These are phyloP conservation scores for Menidia menidia DNA, from an alignment of 2,797 vertebrate genomes.

Conservation along the genomic window DNA sequence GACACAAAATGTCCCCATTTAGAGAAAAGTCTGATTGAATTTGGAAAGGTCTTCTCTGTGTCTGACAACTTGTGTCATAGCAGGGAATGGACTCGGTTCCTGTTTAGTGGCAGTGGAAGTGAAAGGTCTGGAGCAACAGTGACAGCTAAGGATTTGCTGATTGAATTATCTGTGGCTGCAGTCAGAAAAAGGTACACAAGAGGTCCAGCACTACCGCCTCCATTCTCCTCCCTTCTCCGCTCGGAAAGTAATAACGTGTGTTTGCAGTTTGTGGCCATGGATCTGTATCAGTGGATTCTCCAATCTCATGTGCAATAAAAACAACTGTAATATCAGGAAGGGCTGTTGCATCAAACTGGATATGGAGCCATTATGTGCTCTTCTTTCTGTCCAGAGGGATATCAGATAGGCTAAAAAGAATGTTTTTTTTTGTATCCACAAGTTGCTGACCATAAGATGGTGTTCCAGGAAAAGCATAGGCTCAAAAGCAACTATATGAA, in stretches of 20 bases:
- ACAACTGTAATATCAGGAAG: slow-evolving; percentile 31
- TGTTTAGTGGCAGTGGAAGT: slow-evolving; percentile 55
- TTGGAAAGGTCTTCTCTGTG: slow-evolving; percentile 46
- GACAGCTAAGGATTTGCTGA: slow-evolving; percentile 54
- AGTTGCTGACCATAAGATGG: not conserved
- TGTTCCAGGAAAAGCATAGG: not conserved
- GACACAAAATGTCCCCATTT: slow-evolving; percentile 37
- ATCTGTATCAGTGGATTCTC: slow-evolving; percentile 41
- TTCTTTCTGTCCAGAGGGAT: not conserved
- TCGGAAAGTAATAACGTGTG: slow-evolving; percentile 48
- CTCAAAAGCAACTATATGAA: slow-evolving; percentile 20
- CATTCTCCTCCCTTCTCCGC: not conserved
- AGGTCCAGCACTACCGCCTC: slow-evolving; percentile 6
- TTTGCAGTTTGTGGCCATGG: slow-evolving; percentile 22
- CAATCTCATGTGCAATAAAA: slow-evolving; percentile 15
- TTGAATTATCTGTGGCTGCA: slow-evolving; percentile 60
- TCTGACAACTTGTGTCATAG: slow-evolving; percentile 54
- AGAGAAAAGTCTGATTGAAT: slow-evolving; percentile 51
- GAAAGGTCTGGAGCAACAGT: slow-evolving; percentile 58
- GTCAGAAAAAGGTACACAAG: slow-evolving; percentile 35
- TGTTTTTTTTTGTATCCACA: not conserved
- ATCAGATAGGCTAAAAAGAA: not conserved
- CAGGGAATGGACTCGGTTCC: slow-evolving; percentile 55
- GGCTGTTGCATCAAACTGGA: slow-evolving; percentile 13
- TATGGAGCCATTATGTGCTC: not conserved